Base-by-base conservation (phyloP, 2,797 vertebrate genomes). In the Parauchenoglanis ngamensis region DNA sequence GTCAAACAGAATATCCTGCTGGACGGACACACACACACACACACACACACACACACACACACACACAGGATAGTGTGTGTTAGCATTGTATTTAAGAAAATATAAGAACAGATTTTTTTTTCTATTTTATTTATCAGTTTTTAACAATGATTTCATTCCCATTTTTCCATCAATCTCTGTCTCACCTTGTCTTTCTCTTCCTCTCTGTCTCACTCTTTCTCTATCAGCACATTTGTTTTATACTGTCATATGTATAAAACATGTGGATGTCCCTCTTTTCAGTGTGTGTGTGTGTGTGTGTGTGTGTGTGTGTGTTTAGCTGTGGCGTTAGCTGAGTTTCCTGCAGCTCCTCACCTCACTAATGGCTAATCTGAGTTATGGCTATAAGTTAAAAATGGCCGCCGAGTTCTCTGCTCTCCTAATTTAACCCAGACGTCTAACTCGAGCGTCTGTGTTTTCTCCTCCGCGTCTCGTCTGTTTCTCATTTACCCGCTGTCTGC, bases 371-470 rank as follows among this genome's bases (percentile, higher is more conserved):
- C 56, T 28, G 65, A 28, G 49, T 81, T 65, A 67, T 73, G 65
- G 67, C 65, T 61, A 13, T 61, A 21, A 84, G 85, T 88, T 89
- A 86, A 84, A 80, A 59, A 79, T 79, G 77, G 77, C 77, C 10
- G 10, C 31, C 1, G 52, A 56, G 15, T 57, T 79, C 31, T 80
- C 56, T 3, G 11, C 11, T 49, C 40, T 28, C 35, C 44, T 82
- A 28, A 82, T 65, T 82, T 65, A 82, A 65, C 40, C 80, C 80
- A 82, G 80, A 67, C 35, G 3, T 46, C 80, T 65, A 40, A 82
- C 13, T 28, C 44, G 13, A 49, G 80, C 40, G 44, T 28, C 80
- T 82, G 59, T 94, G 91, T 93, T 94, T 94, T 92, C 87, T 89
- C 88, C 84, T 87, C 88, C 90, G 57, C 68, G 21, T 79, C 83